Conservation (phyloP, 2,888 invertebrate genomes). For the Molanna angustata region DNA sequence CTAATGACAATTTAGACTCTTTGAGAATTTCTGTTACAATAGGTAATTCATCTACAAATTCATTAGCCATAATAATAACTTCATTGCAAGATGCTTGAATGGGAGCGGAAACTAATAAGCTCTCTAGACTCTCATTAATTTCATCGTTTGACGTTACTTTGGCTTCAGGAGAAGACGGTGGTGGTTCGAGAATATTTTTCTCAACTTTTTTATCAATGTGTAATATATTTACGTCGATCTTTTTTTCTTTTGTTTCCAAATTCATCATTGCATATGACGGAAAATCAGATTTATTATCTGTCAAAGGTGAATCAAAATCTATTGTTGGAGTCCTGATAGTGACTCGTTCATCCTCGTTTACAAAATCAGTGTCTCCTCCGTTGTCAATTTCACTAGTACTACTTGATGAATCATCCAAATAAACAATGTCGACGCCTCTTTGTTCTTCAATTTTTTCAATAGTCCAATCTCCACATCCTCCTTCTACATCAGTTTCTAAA, state of each 20-base stretch:
- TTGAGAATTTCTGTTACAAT: slow-evolving; percentile 27
- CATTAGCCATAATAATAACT: slow-evolving; percentile 30
- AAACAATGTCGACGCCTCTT: slow-evolving; percentile 65
- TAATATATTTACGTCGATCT: not conserved
- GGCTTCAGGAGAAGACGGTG: slow-evolving; percentile 16
- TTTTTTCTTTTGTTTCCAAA: not conserved
- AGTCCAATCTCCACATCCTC: slow-evolving; percentile 57
- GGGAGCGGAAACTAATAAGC: slow-evolving; percentile 23
- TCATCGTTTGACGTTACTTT: slow-evolving; percentile 23
- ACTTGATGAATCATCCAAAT: slow-evolving; percentile 64
- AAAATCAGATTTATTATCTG: not conserved
- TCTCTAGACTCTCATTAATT: slow-evolving; percentile 27
- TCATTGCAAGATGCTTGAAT: slow-evolving; percentile 28
- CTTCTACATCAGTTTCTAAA: slow-evolving; percentile 55
- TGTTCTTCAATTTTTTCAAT: slow-evolving; percentile 52
- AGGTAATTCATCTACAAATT: slow-evolving; percentile 29
- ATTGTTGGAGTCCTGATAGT: slow-evolving; percentile 53
- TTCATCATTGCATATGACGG: not conserved
- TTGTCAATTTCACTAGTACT: slow-evolving; percentile 61
- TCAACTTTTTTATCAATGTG: not conserved
- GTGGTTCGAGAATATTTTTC: slow-evolving; percentile 3
- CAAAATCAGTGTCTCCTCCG: slow-evolving; percentile 48
- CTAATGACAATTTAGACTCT: slow-evolving; percentile 2
- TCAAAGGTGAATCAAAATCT: slow-evolving; percentile 44
- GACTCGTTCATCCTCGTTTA: slow-evolving; percentile 50